Conservation (phyloP, 2,797 vertebrate species). For the Neosilurus hyrtlii region DNA sequence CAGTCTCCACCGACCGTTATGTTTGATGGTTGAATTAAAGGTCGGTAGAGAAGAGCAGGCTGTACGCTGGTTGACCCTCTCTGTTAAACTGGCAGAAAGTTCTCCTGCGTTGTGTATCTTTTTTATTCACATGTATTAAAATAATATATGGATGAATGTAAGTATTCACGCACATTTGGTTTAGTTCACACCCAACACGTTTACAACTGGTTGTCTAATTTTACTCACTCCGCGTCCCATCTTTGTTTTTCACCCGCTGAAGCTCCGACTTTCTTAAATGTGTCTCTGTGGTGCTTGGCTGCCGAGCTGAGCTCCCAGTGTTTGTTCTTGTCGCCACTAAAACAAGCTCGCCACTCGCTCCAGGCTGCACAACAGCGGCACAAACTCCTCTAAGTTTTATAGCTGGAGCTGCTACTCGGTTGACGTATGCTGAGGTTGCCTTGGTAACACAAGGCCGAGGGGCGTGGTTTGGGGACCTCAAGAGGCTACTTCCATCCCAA, state of each 20-base stretch:
- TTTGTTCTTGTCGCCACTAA: neutral
- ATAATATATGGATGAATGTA: no score
- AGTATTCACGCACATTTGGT: neutral
- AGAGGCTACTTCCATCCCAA: neutral
- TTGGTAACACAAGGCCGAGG: conserved; percentile 37
- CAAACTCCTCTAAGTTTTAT: conserved; percentile 35
- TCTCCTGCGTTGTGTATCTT: neutral
- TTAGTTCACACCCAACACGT: neutral
- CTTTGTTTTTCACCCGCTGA: conserved; percentile 13
- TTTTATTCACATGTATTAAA: neutral
- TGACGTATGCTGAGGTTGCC: conserved; percentile 45
- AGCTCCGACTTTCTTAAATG: neutral
- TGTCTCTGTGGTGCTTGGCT: neutral
- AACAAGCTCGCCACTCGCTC: neutral
- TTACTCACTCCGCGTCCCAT: conserved; percentile 59
- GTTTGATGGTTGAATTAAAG: neutral
- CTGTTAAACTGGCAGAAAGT: neutral
- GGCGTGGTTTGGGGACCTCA: conserved; percentile 30
- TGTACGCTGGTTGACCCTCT: neutral
- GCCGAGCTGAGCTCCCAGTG: neutral
- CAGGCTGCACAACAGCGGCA: neutral
- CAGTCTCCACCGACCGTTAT: neutral
- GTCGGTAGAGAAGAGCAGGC: neutral
- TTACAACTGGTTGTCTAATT: neutral
- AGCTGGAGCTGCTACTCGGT: neutral